Conservation (phyloP, 2,888 invertebrate genomes). For the Athalia rosae region DNA sequence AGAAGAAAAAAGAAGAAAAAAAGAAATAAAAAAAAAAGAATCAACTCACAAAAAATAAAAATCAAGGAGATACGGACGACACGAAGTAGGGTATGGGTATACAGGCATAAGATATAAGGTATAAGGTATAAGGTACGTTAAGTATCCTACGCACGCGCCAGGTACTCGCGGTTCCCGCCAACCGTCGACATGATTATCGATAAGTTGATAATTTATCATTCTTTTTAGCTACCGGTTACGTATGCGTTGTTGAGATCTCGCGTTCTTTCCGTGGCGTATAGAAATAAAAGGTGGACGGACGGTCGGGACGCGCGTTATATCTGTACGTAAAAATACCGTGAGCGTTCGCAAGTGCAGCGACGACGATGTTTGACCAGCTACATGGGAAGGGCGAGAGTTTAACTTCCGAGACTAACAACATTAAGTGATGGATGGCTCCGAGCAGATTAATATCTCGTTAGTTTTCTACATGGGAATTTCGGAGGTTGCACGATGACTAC, state of each 20-base stretch:
- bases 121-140: conserved; percentile 8
- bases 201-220: conserved; percentile 43
- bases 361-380: no score
- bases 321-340: no score
- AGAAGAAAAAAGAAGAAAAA: no score
- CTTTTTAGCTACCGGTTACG: conserved; percentile 43
- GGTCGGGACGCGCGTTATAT: no score
- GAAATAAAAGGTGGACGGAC: background rate
- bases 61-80: no score
- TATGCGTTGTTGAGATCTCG: background rate
- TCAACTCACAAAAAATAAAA: no score
- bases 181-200: conserved; percentile 43
- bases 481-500: conserved; percentile 1
- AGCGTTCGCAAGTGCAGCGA: background rate
- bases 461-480: conserved; percentile 29
- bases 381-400: conserved; percentile 22
- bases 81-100: no score
- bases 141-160: conserved; percentile 37
- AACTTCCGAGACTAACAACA: background rate
- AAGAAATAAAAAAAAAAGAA: no score
- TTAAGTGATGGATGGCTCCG: conserved; percentile 27
- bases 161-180: conserved; percentile 30
- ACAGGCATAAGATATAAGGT: background rate
- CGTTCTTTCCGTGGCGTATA: conserved; percentile 18
- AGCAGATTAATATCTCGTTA: conserved; percentile 40